A percentile compares a stretch with the other conserved stretches of the same genome.
Conservation (phyloP, 1,140 invertebrate genomes). For the Anadara kagoshimensis region DNA sequence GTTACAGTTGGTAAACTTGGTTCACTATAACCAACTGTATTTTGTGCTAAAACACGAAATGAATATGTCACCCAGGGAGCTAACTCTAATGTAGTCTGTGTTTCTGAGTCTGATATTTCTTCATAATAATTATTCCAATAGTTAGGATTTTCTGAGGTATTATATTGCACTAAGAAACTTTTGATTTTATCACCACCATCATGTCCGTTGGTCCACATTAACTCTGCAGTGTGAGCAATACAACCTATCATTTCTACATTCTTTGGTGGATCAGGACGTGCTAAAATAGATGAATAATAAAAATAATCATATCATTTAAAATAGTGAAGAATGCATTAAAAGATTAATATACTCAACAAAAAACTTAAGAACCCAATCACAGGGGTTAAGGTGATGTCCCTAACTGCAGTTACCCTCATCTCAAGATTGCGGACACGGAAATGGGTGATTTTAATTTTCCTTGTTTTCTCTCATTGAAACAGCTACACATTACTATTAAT, state of each 20-base stretch:
- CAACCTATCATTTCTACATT: constrained; percentile 74
- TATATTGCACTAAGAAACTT: constrained; percentile 92
- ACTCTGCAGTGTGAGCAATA: constrained; percentile 82
- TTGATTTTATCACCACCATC: constrained; percentile 91
- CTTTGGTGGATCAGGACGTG: constrained; percentile 92
- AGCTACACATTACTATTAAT: no score
- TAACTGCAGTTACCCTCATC: no score
- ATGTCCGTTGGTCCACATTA: constrained; percentile 86
- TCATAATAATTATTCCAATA: constrained; percentile 81
- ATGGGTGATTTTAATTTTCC: no score
- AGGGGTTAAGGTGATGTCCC: no score
- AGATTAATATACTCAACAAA: no score
- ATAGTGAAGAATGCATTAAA: neutral
- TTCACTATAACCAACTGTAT: constrained; percentile 92
- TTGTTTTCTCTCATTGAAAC: no score
- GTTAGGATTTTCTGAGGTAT: constrained; percentile 95
- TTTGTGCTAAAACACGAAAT: constrained; percentile 93
- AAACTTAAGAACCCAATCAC: no score
- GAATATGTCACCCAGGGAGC: constrained; percentile 65
- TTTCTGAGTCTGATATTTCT: constrained; percentile 40
- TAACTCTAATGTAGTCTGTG: constrained; percentile 47
- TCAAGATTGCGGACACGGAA: no score
- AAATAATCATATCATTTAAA: neutral
- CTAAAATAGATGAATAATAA: constrained; percentile 75
- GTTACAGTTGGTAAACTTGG: constrained; percentile 86